phyloP scores from a whole-genome alignment of 2,113 vertebrate genomes.

The Toxotes jaculatrix region DNA sequence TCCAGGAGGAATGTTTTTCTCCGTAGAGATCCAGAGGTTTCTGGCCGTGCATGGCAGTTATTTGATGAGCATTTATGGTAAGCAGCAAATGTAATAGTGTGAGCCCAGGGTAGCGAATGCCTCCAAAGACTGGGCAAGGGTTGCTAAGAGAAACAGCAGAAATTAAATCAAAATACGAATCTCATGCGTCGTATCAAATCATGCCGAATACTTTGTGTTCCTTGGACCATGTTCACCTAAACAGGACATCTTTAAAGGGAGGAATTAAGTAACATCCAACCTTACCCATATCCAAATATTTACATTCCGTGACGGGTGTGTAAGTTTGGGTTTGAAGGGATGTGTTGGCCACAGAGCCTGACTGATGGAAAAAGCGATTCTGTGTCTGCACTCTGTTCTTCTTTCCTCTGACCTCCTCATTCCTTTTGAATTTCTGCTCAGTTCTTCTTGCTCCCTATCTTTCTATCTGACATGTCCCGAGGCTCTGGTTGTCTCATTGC shows the following conservation, averaged over 20 bases:
- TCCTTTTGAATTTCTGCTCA: constrained; percentile 33
- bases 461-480: constrained; percentile 51
- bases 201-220: constrained; percentile 64
- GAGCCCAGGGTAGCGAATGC: constrained; percentile 27
- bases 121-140: constrained; percentile 39
- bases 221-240: constrained; percentile 67
- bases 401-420: constrained; percentile 47
- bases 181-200: constrained; percentile 63
- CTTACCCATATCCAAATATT: constrained; percentile 79
- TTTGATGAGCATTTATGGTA: constrained; percentile 58
- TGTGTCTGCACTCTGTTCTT: constrained; percentile 45
- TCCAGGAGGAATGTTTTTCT: constrained; percentile 14
- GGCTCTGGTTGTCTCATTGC: constrained; percentile 53
- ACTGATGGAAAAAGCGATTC: constrained; percentile 60
- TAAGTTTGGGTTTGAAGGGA: constrained; percentile 61
- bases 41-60: constrained; percentile 29
- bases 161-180: constrained; percentile 62
- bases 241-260: constrained; percentile 73
- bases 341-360: constrained; percentile 39
- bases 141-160: constrained; percentile 43
- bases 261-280: constrained; percentile 74
- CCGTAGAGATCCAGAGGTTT: constrained; percentile 30
- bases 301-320: constrained; percentile 78
- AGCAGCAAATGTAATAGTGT: constrained; percentile 44
- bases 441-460: constrained; percentile 41